Base-by-base conservation (phyloP, 2,113 vertebrate species). In the Melospiza melodia region DNA sequence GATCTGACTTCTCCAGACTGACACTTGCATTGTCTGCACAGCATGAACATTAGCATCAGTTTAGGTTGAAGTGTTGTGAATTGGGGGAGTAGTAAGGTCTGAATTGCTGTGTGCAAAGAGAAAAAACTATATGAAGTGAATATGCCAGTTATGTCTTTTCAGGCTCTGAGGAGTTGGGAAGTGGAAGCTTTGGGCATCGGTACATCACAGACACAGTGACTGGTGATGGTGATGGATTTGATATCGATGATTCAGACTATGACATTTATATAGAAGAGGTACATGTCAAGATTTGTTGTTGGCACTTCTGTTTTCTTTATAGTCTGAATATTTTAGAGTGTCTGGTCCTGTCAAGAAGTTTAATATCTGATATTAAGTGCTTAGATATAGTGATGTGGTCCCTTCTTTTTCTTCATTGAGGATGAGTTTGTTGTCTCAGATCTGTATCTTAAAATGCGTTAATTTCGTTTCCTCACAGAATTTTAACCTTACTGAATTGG, bases 221-320 rank as follows among this genome's bases (percentile, higher is more conserved):
- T 61, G 95, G 95, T 66, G 98, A 99, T 37, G 98, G 98, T 16
- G 98, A 99, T 37, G 97, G 97, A 41, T 98, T 98, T 78, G 98
- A 98, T 68, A 88, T 98, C 3, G 99, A 99, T 41, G 98, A 99
- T 93, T 98, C 99, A 4, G 99, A 99, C 95, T 98, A 99, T 14
- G 99, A 99, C 81, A 89, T 99, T 73, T 99, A 99, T 78, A 98
- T 99, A 59, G 99, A 99, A 89, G 98, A 99, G 98, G 99, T 99
- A 97, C 96, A 83, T 84, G 25, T 82, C 57, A 73, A 89, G 30
- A 59, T 91, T 89, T 39, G 23, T 19, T 37, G 81, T 83, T 41
- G 37, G 15, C 48, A 49, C 74, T 84, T 87, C 62, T 55, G 4
- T 91, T 92, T 90, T 52, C 72, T 86, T 87, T 58, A 33, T 31